Evolutionary conservation across 2,797 vertebrate species (phyloP).

Genomic region (Natrix natrix): DNA sequence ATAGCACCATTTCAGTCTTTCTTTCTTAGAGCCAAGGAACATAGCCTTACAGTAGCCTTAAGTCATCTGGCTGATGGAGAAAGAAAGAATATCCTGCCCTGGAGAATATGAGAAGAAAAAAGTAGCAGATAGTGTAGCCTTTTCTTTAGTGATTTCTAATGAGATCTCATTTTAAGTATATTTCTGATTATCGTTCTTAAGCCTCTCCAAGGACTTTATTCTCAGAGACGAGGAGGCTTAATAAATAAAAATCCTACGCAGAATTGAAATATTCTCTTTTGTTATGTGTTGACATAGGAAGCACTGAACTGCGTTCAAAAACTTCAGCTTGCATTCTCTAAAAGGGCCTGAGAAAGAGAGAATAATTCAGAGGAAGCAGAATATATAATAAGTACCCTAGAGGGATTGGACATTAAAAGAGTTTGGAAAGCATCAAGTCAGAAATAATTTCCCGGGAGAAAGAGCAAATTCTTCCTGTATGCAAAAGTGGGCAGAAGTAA

Average conservation of each 20-base stretch:
- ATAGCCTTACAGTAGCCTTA: not conserved
- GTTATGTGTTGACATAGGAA: not conserved
- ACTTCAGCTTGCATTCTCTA: not conserved
- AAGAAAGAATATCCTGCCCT: not conserved
- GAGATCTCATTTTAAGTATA: not conserved
- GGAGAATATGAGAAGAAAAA: not conserved
- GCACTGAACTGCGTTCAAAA: not conserved
- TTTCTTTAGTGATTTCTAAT: not conserved
- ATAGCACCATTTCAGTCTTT: not conserved
- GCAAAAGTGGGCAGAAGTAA: not conserved
- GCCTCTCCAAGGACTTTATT: not conserved
- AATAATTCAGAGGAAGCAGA: not conserved
- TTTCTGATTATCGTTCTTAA: not conserved
- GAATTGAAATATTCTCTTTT: not conserved
- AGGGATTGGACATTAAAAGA: not conserved
- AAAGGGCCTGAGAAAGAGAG: not conserved
- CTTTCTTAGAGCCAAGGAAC: not conserved
- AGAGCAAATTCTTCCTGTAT: not conserved
- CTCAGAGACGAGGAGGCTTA: not conserved
- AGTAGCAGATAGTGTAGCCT: not conserved
- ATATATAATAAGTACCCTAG: not conserved
- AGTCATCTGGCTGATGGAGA: not conserved
- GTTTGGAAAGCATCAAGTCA: not conserved
- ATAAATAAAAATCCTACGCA: not conserved
- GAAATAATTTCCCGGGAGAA: not conserved